Conservation (phyloP, 2,113 vertebrate genomes). For the Nematolebias whitei region DNA sequence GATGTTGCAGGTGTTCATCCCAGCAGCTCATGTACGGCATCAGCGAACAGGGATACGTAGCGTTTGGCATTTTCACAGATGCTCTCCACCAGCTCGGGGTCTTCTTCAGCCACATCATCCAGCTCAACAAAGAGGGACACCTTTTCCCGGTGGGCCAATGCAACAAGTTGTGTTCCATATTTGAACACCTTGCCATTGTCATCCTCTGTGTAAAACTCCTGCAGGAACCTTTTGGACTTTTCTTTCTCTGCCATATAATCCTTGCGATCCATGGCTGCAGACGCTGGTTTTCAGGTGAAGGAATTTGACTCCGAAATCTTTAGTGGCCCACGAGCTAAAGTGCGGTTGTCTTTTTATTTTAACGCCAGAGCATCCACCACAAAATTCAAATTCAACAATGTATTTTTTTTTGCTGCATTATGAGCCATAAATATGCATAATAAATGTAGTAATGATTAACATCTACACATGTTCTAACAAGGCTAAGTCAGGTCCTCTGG, state of each 20-base stretch:
- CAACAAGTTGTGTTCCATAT: slow-evolving; percentile 88
- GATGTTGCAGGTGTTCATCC: no score
- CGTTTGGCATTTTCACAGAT: slow-evolving; percentile 88
- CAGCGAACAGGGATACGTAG: slow-evolving; percentile 83
- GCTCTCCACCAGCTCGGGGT: slow-evolving; percentile 88
- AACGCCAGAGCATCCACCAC: no score
- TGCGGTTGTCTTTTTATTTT: fast-evolving
- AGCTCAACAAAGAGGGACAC: slow-evolving; percentile 84
- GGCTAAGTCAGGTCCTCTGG: no score
- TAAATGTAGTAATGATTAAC: no score
- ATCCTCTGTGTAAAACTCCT: slow-evolving; percentile 88
- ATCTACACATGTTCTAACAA: no score
- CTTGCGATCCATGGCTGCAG: slow-evolving; percentile 82
- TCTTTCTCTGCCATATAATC: slow-evolving; percentile 88
- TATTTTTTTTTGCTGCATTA: no score
- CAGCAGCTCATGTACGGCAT: slow-evolving; percentile 86
- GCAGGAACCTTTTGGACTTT: slow-evolving; percentile 86
- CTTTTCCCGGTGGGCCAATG: slow-evolving; percentile 86
- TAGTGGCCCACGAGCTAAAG: fast-evolving
- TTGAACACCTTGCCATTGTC: slow-evolving; percentile 86
- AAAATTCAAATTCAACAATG: no score
- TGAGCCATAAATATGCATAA: no score
- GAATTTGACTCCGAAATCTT: not conserved
- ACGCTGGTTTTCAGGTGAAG: not conserved
- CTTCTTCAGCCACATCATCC: slow-evolving; percentile 88